phyloP scores from a whole-genome alignment of 2,797 vertebrate genomes.

The Hypotaenidia okinawae region DNA sequence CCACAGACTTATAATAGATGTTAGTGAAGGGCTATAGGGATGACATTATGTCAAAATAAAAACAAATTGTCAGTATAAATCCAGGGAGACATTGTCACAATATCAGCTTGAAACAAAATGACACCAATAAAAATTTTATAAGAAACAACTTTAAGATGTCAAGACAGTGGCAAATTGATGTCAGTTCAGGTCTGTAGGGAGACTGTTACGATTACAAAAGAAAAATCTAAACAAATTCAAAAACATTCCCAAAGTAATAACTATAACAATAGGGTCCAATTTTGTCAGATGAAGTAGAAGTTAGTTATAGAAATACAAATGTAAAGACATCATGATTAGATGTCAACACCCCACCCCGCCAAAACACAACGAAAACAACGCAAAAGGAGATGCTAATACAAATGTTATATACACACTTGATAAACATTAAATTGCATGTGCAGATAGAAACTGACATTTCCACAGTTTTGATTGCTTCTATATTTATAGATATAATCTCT shows the following conservation, averaged over 20 bases:
- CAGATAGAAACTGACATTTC: not conserved
- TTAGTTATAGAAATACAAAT: not conserved
- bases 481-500: not conserved
- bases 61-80: conserved; percentile 65
- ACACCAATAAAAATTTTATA: conserved; percentile 66
- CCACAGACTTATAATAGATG: conserved; percentile 1
- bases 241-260: conserved; percentile 8
- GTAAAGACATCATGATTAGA: not conserved
- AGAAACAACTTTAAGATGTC: conserved; percentile 68
- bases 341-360: not conserved
- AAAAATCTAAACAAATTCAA: conserved; percentile 44
- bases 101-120: conserved; percentile 65
- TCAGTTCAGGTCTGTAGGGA: conserved; percentile 52
- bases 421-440: not conserved
- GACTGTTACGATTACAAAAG: conserved; percentile 33
- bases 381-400: not conserved
- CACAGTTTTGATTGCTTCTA: not conserved
- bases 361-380: not conserved
- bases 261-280: conserved; percentile 18
- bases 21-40: conserved; percentile 31
- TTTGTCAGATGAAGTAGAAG: conserved; percentile 4
- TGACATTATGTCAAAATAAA: conserved; percentile 58
- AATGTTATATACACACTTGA: not conserved
- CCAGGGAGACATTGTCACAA: conserved; percentile 51
- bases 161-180: conserved; percentile 69